phyloP scores from a whole-genome alignment of 2,113 vertebrate species.

The Daboia siamensis region DNA sequence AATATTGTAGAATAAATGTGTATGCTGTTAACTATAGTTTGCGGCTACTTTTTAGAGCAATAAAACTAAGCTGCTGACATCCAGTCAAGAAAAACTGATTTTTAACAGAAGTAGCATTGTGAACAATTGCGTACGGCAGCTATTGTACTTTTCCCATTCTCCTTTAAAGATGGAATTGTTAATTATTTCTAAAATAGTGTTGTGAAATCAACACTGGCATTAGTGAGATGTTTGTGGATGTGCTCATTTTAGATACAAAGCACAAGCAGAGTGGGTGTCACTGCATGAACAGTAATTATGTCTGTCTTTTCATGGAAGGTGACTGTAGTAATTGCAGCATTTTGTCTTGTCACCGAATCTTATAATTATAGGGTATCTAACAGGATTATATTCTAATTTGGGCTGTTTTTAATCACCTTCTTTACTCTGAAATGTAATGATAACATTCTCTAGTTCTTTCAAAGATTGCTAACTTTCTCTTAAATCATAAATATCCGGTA shows the following conservation, averaged over 20 bases:
- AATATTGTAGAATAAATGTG: neutral
- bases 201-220: conserved; percentile 32
- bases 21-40: neutral
- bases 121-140: conserved; percentile 24
- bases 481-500: conserved; percentile 39
- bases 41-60: neutral
- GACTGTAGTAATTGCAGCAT: conserved; percentile 81
- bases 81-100: conserved; percentile 11
- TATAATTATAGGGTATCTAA: conserved; percentile 82
- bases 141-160: conserved; percentile 18
- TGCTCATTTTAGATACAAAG: conserved; percentile 55
- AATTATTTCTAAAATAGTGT: conserved; percentile 34
- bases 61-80: conserved; percentile 14
- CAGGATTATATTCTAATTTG: conserved; percentile 65
- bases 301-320: conserved; percentile 73
- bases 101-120: neutral
- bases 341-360: conserved; percentile 74
- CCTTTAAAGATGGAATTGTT: conserved; percentile 36
- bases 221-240: conserved; percentile 56
- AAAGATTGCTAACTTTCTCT: conserved; percentile 39
- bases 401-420: conserved; percentile 63
- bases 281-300: conserved; percentile 74
- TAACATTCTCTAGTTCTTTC: conserved; percentile 60
- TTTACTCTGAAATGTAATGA: conserved; percentile 60
- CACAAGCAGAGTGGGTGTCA: conserved; percentile 65